Evolutionary conservation across 2,888 invertebrate species (phyloP), one percentile per base, ranked within the genome.

Genomic region (Pocota personata): DNA sequence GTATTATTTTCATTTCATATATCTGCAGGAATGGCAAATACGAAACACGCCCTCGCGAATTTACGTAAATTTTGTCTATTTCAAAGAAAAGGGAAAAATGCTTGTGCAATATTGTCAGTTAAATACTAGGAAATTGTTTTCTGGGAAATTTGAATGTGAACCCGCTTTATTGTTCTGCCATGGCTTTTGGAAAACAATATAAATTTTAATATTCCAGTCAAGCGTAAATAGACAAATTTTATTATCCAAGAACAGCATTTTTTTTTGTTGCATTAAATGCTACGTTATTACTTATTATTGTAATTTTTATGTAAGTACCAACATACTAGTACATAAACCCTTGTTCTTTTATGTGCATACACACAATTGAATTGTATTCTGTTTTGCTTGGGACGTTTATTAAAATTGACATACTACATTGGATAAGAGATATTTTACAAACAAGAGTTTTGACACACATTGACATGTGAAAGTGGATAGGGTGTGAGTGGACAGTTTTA

Each of bases 321-420:
- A 35, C 7, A 35, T 24, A 2, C 2, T 24, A 4, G 24, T 24
- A 24, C n/a, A n/a, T n/a, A n/a, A n/a, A n/a, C n/a, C n/a, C n/a
- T n/a, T n/a, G n/a, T n/a, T n/a, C n/a, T n/a, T n/a, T n/a, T n/a
- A n/a, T n/a, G n/a, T n/a, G n/a, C n/a, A n/a, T n/a, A n/a, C n/a
- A 37, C 37, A 0, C 3, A 37, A n/a, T 37, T 37, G n/a, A 58
- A 58, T 58, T 58, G 58, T 35, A 12, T 58, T 37, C 37, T 37
- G 37, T 19, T 58, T 58, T 58, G 37, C 10, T n/a, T 37, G n/a
- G 21, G 8, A 24, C 21, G 37, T 32, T 37, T 58, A 58, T 58
- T 58, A 58, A 58, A 58, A 58, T n/a, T 40, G 58, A 58, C 37
- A 35, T 58, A 21, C 37, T 37, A 37, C 37, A 58, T 37, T 37